These are phyloP conservation scores for Coendou prehensilis DNA, from an alignment of 2,797 vertebrate genomes.

Conservation along the genomic window DNA sequence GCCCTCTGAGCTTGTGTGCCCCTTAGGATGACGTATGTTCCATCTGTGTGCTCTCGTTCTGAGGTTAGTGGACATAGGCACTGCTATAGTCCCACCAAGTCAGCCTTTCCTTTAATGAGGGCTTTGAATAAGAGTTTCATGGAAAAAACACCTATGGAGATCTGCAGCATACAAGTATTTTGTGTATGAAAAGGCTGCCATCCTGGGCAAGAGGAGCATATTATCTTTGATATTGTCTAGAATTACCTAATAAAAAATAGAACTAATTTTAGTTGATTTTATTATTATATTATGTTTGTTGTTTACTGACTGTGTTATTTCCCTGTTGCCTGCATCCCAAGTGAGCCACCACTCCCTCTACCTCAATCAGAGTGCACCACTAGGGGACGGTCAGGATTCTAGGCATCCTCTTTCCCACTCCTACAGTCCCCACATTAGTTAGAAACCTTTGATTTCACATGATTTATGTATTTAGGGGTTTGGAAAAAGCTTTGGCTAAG, in stretches of 20 bases:
- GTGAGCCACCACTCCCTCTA: rapidly evolving
- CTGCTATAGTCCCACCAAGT: not conserved
- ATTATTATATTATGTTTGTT: not conserved
- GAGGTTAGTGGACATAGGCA: not conserved
- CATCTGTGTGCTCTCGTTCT: not conserved
- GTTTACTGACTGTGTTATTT: not conserved
- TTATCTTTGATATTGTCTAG: not conserved
- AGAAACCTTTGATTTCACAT: not conserved
- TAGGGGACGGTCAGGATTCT: not conserved
- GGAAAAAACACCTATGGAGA: not conserved
- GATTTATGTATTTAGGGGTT: not conserved
- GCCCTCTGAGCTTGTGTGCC: not conserved
- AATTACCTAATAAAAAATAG: not conserved
- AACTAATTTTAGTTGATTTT: not conserved
- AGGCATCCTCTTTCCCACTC: not conserved
- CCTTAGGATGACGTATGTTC: not conserved
- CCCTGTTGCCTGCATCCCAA: not conserved
- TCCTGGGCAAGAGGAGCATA: not conserved
- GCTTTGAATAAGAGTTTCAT: not conserved
- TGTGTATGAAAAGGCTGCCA: not conserved
- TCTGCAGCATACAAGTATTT: not conserved
- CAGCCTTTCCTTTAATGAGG: not conserved
- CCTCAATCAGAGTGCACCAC: rapidly evolving
- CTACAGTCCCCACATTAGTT: not conserved
- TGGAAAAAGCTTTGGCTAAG: not conserved